Base-by-base conservation (phyloP, 2,888 invertebrate species). In the Catotricha subobsoleta region DNA sequence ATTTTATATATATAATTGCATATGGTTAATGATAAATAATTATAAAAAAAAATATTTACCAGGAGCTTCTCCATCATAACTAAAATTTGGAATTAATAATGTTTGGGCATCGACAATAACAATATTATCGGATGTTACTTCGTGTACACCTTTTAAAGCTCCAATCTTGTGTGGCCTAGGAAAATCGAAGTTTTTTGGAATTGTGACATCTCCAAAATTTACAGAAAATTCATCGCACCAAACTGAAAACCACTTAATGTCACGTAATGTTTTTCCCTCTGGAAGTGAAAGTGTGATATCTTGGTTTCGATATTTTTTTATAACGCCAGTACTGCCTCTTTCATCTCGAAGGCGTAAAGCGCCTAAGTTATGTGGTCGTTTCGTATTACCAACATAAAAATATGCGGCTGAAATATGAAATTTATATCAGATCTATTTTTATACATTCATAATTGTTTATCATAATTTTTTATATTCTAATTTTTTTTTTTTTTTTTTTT, bases 31-130 rank as follows among this genome's bases (percentile, higher is more conserved):
- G n/a, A n/a, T n/a, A n/a, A n/a, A n/a, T n/a, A n/a, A n/a, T n/a
- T n/a, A n/a, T n/a, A n/a, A n/a, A n/a, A n/a, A n/a, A n/a, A n/a
- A n/a, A n/a, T 18, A 44, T 62, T 64, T 56, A 88, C 88, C 88
- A 58, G 90, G 91, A 36, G 90, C 90, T 63, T 82, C 81, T 45
- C 91, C 91, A 54, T 92, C 91, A 56, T 88, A 91, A 12, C 80
- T 83, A 61, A 92, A 84, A 65, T 82, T 80, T 18, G 90, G 88
- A 50, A 92, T 72, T 49, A 91, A 71, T 50, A 91, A 71, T 15
- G 91, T 91, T 67, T 91, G 91, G 16, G 91, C 87, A 62, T 92
- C 91, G 34, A 91, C 88, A 46, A 90, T 74, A 34, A 90, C 84
- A 48, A 92, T 73, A 47, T 79, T 77, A 54, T 88, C 90, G 0